Evolutionary conservation across 2,888 invertebrate genomes (phyloP), one percentile per base, ranked within the genome.

Genomic region (Junonia oenone): DNA sequence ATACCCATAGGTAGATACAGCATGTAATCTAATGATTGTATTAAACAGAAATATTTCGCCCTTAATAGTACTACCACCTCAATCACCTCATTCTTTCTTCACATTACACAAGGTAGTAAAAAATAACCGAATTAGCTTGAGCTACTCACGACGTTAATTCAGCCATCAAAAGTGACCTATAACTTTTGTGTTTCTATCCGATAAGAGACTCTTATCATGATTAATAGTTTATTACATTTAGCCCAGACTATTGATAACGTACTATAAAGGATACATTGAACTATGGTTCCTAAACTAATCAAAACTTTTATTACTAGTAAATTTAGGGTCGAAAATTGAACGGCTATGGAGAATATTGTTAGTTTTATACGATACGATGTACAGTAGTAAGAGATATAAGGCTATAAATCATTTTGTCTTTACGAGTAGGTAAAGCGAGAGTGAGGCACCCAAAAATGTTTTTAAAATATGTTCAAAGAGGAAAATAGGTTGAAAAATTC

Each of bases 381-480:
- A 56, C n/a, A n/a, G n/a, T 37, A 40, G 49, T 37, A 15, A 55
- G 17, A 53, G 50, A 61, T 51, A 52, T 27, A 40, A n/a, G 37
- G 22, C 40, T 33, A 58, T 64, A 57, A 64, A 64, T 64, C 60
- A 64, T 53, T 53, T 46, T 55, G 56, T 55, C 56, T 62, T 61
- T 59, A 63, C 51, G 58, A 33, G n/a, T n/a, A n/a, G n/a, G n/a
- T n/a, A n/a, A n/a, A n/a, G 40, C 46, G 45, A 46, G 43, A 49
- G 55, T 51, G 43, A 54, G 60, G 60, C 60, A 55, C 55, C 57
- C 47, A 56, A 54, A 54, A 57, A 58, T 62, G 58, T 60, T 59
- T 57, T 55, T 51, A 46, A 55, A 50, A 56, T 56, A 45, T 27
- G 40, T 46, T 54, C 27, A 45, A 47, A 31, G 27, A 31, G 15